Percentiles rank a stretch among this genome's conserved stretches.
Evolutionary conservation across 64 coral and sea anemone genomes (phyloP).

Genomic region (Trachythela sp.): DNA sequence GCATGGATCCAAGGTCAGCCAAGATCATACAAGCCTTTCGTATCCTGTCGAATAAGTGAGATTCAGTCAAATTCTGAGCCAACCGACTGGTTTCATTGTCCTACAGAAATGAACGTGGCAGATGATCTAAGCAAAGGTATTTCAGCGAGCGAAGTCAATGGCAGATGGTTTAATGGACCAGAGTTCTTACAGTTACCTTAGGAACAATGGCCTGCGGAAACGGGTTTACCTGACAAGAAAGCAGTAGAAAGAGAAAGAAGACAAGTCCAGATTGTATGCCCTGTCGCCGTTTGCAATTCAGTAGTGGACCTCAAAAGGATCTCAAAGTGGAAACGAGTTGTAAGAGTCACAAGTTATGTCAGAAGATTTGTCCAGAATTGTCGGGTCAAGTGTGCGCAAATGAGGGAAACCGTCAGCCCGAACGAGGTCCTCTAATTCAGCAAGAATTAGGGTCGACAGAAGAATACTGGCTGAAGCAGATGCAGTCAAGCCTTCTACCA

Average conservation of each 20-base stretch:
- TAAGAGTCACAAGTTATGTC: constrained; percentile 9
- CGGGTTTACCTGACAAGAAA: constrained; percentile 10
- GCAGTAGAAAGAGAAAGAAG: background rate
- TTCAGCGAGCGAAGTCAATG: background rate
- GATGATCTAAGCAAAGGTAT: background rate
- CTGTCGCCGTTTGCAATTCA: background rate
- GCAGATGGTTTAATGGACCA: constrained; percentile 7
- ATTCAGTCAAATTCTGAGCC: background rate
- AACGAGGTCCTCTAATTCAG: too few relatives aligned
- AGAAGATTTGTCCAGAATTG: background rate
- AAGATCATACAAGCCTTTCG: background rate
- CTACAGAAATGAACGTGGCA: background rate
- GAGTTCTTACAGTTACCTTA: background rate
- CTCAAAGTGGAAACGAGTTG: background rate
- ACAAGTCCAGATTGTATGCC: background rate
- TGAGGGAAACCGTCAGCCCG: background rate
- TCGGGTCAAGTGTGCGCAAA: too few relatives aligned
- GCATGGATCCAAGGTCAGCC: background rate
- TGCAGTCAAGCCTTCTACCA: too few relatives aligned
- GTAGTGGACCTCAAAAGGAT: background rate
- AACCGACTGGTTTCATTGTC: background rate
- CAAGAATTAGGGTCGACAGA: too few relatives aligned
- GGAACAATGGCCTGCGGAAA: background rate
- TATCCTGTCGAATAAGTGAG: background rate
- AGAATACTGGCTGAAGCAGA: too few relatives aligned